Evolutionary conservation across 2,113 vertebrate species (phyloP).

Genomic region (Pterocles orientalis): DNA sequence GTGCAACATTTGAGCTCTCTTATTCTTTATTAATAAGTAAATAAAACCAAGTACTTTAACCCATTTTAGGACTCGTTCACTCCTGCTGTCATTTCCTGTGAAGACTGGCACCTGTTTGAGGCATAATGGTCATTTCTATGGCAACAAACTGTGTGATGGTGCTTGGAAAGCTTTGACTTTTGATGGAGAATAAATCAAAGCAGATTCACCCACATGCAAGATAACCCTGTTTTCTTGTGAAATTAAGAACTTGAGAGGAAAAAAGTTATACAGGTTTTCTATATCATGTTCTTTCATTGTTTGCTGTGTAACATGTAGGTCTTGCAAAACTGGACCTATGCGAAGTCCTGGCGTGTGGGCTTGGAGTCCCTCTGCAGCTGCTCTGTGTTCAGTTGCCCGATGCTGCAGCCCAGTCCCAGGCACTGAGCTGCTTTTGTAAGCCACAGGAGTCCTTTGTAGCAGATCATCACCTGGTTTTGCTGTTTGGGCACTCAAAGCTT

Average conservation of each 20-base stretch:
- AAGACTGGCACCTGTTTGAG: neutral
- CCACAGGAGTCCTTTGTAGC: neutral
- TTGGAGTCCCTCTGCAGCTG: neutral
- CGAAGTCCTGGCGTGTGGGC: accelerated
- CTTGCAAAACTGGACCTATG: neutral
- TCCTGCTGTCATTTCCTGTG: neutral
- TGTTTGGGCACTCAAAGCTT: neutral
- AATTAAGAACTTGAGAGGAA: neutral
- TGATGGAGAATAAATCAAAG: slow-evolving; percentile 30
- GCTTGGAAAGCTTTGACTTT: slow-evolving; percentile 29
- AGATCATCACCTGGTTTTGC: neutral
- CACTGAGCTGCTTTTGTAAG: neutral
- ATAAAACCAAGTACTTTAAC: neutral
- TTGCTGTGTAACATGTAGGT: neutral
- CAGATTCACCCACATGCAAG: neutral
- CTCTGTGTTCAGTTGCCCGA: neutral
- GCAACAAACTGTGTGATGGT: slow-evolving; percentile 20
- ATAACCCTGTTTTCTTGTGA: neutral
- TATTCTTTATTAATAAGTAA: neutral
- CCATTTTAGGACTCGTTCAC: slow-evolving; percentile 13
- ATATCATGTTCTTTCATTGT: neutral
- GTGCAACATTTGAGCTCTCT: neutral
- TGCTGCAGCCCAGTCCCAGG: neutral
- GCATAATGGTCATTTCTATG: slow-evolving; percentile 38
- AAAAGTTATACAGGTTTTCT: neutral